Percentiles rank a stretch among this genome's conserved stretches.
These are phyloP conservation scores for Lagenorhynchus albirostris DNA, from an alignment of 2,113 vertebrate genomes.

Conservation along the genomic window DNA sequence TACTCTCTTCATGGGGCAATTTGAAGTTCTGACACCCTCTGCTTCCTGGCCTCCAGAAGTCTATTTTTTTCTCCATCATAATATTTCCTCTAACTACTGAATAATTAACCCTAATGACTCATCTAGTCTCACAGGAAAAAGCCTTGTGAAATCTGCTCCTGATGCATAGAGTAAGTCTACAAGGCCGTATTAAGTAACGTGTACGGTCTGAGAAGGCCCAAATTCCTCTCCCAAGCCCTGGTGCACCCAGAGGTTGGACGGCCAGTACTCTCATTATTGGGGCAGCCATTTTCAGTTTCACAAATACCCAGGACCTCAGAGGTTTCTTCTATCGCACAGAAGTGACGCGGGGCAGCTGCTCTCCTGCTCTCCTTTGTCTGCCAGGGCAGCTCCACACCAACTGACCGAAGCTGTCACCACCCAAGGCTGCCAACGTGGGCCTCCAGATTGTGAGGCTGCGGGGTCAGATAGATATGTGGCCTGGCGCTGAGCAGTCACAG, in stretches of 20 bases:
- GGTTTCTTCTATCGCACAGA: neutral
- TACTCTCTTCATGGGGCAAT: neutral
- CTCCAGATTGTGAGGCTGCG: slow-evolving; percentile 55
- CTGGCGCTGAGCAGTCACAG: neutral
- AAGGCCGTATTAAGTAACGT: slow-evolving; percentile 17
- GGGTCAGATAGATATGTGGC: slow-evolving; percentile 47
- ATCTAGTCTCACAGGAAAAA: slow-evolving; percentile 24
- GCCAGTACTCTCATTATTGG: neutral
- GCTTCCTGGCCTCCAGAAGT: neutral
- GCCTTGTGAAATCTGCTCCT: slow-evolving; percentile 41
- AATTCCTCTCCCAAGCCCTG: neutral
- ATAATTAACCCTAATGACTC: slow-evolving; percentile 52
- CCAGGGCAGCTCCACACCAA: neutral
- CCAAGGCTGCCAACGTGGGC: neutral
- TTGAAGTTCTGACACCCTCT: neutral
- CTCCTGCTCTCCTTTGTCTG: slow-evolving; percentile 30
- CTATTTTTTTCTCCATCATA: neutral
- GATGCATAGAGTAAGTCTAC: neutral
- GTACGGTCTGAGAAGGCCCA: neutral
- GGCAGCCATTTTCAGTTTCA: neutral
- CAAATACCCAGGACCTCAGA: neutral
- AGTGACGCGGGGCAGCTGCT: neutral
- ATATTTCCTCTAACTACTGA: slow-evolving; percentile 39
- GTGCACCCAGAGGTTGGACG: neutral
- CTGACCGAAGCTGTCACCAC: neutral